Base-by-base conservation (phyloP, 2,797 vertebrate species). In the Anomalospiza imberbis region DNA sequence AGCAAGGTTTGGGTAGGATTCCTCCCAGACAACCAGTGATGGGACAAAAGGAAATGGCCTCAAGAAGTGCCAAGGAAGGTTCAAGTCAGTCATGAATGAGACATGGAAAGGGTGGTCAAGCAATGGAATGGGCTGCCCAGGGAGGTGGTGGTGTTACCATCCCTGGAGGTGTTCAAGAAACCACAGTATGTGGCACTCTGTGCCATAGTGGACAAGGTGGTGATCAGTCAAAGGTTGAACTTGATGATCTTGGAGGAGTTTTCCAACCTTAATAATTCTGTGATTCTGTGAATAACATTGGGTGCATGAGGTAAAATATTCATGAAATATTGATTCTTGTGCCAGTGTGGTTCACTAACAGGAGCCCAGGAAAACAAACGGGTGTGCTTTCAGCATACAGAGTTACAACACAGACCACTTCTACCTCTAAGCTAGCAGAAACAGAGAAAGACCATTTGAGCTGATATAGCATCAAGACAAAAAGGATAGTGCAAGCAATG, bases 301-400 rank as follows among this genome's bases (percentile, higher is more conserved):
- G 11, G 9, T 42, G 29, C 16, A 9, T 31, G 16, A 55, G 36
- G 13, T 45, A 38, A 7, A 38, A 7, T 65, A 36, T 74, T 36
- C 50, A 60, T 1, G 7, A 87, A 87, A 71, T 45, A 20, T 1
- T 34, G 32, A 42, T 53, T n/a, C 21, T 65, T 78, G 22, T n/a
- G 29, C 32, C 42, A 17, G 4, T 34, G 10, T 48, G 48, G 9
- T 18, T 92, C 17, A 45, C 9, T 50, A 31, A 36, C 8, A 72
- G 42, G 12, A 85, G 14, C 19, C 50, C 36, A n/a, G 40, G 19
- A 60, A 85, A 76, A 57, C 18, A 54, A 34, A 11, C 0, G 0
- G 1, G 2, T 42, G 20, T 42, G 13, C 66, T 83, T 67, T 86
- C 21, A 75, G 6, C 10, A 28, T 8, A 26, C 2, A 34, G 20